Evolutionary conservation across 2,797 vertebrate genomes (phyloP).

Genomic region (Chaenodraco wilsoni): DNA sequence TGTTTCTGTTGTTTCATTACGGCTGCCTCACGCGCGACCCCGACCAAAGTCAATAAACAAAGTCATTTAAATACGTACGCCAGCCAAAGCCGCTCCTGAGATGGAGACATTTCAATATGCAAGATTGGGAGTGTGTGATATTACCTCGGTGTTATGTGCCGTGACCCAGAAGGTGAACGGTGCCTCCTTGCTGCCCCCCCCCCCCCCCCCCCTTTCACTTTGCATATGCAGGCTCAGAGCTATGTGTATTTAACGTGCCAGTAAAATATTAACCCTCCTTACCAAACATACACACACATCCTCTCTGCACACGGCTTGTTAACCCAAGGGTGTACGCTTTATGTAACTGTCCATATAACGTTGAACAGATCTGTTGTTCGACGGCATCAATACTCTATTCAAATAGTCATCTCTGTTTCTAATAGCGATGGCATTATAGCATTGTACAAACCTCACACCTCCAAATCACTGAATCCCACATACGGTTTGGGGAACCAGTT

Average conservation of each 20-base stretch:
- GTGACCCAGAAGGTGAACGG: conserved; percentile 70
- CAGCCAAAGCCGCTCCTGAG: conserved; percentile 39
- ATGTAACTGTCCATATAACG: conserved; percentile 20
- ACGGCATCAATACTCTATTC: conserved; percentile 37
- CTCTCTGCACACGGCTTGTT: conserved; percentile 23
- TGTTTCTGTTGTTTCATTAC: conserved; percentile 63
- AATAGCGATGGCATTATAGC: conserved; percentile 33
- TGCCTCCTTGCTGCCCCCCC: conserved; percentile 47
- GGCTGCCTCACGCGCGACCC: conserved; percentile 43
- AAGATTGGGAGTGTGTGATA: conserved; percentile 59
- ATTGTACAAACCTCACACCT: conserved; percentile 28
- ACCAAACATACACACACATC: conserved; percentile 19
- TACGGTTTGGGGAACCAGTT: conserved; percentile 88
- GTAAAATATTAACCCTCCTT: conserved; percentile 49
- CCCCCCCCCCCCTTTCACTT: conserved; percentile 34
- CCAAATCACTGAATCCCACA: conserved; percentile 66
- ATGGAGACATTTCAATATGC: conserved; percentile 72
- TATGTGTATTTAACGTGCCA: conserved; percentile 48
- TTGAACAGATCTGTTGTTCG: conserved; percentile 44
- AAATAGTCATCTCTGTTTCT: conserved; percentile 24
- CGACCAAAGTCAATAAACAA: conserved; percentile 74
- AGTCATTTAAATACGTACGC: conserved; percentile 61
- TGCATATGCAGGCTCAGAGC: conserved; percentile 61
- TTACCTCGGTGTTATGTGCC: conserved; percentile 56
- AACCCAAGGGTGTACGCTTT: conserved; percentile 26